These are phyloP conservation scores for Meandrusa payeni DNA, from an alignment of 2,888 invertebrate species.

Conservation along the genomic window DNA sequence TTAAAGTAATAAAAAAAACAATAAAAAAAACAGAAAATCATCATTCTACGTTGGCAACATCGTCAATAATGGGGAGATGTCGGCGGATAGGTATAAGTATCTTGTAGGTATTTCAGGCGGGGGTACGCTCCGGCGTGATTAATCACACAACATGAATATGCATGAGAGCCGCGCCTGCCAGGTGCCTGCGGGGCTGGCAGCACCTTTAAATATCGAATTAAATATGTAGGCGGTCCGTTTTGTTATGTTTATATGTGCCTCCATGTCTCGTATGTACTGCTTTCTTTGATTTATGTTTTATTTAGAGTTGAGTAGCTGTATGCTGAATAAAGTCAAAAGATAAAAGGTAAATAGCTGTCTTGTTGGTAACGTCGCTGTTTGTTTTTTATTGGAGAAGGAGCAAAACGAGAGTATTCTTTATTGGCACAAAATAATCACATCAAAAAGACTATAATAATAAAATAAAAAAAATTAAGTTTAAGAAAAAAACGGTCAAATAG, in stretches of 20 bases:
- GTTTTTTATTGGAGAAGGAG: too few species aligned
- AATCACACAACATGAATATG: slow-evolving; percentile 76
- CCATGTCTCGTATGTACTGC: not conserved
- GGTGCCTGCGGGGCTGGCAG: slow-evolving; percentile 39
- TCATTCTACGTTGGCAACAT: slow-evolving; percentile 25
- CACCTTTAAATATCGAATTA: slow-evolving; percentile 75
- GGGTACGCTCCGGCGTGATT: slow-evolving; percentile 52
- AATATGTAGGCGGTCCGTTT: slow-evolving; percentile 48
- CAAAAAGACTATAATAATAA: too few species aligned
- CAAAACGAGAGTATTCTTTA: too few species aligned
- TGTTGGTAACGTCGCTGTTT: too few species aligned
- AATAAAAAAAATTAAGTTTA: too few species aligned
- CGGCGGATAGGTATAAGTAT: slow-evolving; percentile 25
- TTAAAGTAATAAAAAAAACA: too few species aligned
- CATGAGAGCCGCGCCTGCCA: slow-evolving; percentile 69
- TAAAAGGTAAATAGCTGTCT: too few species aligned
- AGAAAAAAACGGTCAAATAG: too few species aligned
- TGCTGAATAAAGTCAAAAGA: too few species aligned
- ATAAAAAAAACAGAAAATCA: too few species aligned
- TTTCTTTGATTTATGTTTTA: slow-evolving; percentile 3
- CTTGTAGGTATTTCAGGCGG: slow-evolving; percentile 46
- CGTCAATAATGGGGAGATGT: slow-evolving; percentile 16
- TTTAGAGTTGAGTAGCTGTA: not conserved
- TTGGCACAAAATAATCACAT: too few species aligned
- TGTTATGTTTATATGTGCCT: slow-evolving; percentile 18